Percentiles rank a stretch among this genome's conserved stretches.
These are phyloP conservation scores for Caenorhabditis sulstoni DNA, from an alignment of 2,888 invertebrate species.

Conservation along the genomic window DNA sequence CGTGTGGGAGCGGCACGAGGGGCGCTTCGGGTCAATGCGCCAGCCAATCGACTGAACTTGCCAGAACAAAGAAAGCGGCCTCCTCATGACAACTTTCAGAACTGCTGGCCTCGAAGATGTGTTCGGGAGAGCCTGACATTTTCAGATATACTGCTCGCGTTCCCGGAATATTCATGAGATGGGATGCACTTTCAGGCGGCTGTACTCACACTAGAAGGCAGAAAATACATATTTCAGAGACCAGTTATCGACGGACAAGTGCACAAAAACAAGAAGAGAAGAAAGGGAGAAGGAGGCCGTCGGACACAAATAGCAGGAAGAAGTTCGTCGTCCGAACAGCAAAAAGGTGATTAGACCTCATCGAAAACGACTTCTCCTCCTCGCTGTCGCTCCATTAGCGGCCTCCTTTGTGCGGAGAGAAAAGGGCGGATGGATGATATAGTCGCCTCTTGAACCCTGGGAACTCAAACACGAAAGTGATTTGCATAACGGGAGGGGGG, in stretches of 20 bases:
- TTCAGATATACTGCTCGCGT: too few relatives aligned
- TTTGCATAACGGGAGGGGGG: conserved; percentile 40
- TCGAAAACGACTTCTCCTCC: conserved; percentile 26
- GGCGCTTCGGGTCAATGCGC: conserved; percentile 42
- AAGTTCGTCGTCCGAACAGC: conserved; percentile 32
- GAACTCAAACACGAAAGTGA: conserved; percentile 32
- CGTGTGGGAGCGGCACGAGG: conserved; percentile 19
- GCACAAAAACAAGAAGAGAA: conserved; percentile 26
- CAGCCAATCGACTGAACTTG: too few relatives aligned
- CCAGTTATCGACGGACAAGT: conserved; percentile 12
- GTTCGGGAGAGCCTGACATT: too few relatives aligned
- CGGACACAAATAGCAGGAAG: conserved; percentile 17
- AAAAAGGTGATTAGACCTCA: conserved; percentile 53
- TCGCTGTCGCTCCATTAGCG: conserved; percentile 44
- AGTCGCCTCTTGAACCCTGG: conserved; percentile 44
- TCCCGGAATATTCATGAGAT: not conserved
- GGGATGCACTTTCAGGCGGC: not conserved
- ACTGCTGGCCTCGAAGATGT: too few relatives aligned
- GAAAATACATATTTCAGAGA: conserved; percentile 16
- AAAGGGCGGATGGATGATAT: conserved; percentile 13
- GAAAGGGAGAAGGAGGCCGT: conserved; percentile 15
- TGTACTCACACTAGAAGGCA: too few relatives aligned
- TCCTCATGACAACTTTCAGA: too few relatives aligned
- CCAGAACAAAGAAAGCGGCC: conserved; percentile 12
- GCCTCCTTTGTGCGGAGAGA: conserved; percentile 20